phyloP scores from a whole-genome alignment of 1,140 invertebrate genomes.

The Lamellibrachia luymesi region DNA sequence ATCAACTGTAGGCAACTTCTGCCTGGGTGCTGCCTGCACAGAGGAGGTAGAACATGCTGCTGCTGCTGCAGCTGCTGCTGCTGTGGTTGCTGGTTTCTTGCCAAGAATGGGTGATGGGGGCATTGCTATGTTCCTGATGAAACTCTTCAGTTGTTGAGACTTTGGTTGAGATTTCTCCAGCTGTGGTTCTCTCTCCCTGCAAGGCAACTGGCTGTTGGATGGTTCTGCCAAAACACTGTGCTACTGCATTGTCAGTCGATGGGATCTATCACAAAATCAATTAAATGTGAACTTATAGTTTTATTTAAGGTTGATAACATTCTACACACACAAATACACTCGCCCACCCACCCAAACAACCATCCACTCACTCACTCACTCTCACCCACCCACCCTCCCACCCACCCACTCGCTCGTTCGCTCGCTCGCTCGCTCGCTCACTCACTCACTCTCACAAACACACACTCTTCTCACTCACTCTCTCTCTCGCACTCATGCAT shows the following conservation, averaged over 20 bases:
- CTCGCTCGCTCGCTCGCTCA: too few relatives aligned
- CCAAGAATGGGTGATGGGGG: constrained; percentile 74
- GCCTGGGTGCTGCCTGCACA: not conserved
- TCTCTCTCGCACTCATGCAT: not conserved
- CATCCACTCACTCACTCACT: not conserved
- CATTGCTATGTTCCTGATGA: constrained; percentile 70
- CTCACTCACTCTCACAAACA: not conserved
- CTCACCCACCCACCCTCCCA: not conserved
- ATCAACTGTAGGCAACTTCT: not conserved
- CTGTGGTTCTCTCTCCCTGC: not conserved
- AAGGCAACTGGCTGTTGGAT: not conserved
- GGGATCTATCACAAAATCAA: not conserved
- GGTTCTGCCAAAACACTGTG: not conserved
- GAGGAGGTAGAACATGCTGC: not conserved
- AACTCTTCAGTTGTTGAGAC: constrained; percentile 70
- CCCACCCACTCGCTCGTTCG: too few relatives aligned
- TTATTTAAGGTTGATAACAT: too few relatives aligned
- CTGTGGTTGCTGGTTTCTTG: constrained; percentile 61
- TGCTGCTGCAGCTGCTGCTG: constrained; percentile 17
- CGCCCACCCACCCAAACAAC: not conserved
- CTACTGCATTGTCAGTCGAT: not conserved
- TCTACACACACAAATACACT: not conserved
- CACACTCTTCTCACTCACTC: not conserved
- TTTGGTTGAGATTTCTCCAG: constrained; percentile 27
- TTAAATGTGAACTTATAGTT: not conserved